Conservation (phyloP, 2,113 vertebrate species). For the Camelus dromedarius region DNA sequence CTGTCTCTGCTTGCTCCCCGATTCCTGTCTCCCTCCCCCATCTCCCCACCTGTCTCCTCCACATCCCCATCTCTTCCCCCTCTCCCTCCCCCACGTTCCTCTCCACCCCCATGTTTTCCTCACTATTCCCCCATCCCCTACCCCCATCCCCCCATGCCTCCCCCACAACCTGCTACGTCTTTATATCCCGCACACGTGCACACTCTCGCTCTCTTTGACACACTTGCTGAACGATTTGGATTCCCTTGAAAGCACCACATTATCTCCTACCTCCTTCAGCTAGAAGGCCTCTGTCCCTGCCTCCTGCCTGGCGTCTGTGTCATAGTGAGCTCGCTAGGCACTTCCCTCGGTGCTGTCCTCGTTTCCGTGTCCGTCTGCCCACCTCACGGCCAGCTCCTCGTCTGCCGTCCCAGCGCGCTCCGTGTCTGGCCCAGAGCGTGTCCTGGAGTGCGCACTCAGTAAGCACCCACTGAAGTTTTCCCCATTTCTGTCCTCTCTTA, state of each 20-base stretch:
- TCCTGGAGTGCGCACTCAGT: not conserved
- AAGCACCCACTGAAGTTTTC: not conserved
- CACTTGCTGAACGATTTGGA: not conserved
- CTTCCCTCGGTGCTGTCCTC: not conserved
- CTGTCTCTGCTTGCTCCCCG: not conserved
- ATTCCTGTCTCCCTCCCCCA: not conserved
- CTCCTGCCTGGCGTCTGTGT: constrained; percentile 43
- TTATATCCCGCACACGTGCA: not conserved
- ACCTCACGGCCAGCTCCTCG: not conserved
- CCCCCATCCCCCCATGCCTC: not conserved
- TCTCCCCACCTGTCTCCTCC: not conserved
- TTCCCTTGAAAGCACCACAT: not conserved
- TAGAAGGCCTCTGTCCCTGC: not conserved
- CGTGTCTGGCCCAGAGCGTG: not conserved
- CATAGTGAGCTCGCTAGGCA: not conserved
- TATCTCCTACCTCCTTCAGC: not conserved
- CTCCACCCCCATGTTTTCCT: not conserved
- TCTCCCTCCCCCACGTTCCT: not conserved
- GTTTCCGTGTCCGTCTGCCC: not conserved
- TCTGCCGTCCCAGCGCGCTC: not conserved
- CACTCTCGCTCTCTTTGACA: not conserved
- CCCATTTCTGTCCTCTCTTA: not conserved
- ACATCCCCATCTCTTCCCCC: not conserved
- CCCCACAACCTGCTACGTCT: not conserved
- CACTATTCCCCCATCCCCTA: not conserved